Evolutionary conservation across 2,797 vertebrate genomes (phyloP), one percentile per base, ranked within the genome.

Genomic region (Vultur gryphus): DNA sequence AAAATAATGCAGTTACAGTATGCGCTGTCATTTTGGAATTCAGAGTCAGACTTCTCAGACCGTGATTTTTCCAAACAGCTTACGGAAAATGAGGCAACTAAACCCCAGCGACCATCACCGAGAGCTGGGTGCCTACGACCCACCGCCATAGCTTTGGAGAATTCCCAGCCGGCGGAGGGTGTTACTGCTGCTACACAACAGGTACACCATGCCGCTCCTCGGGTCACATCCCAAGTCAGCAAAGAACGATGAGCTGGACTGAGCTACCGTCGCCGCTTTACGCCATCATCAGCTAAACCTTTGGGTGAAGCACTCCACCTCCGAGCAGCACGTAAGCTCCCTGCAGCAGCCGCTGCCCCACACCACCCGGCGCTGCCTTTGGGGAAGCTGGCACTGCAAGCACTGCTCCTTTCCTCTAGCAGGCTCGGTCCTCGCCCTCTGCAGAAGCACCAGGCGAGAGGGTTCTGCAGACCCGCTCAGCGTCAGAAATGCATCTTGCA

Each of bases 401-500:
- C 15, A 2, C 46, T 2, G 23, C 46, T 28, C 28, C 8, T 19
- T 33, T 18, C 52, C 39, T 44, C 18, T 3, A 16, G 52, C 35
- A 25, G 35, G 18, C 16, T 26, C 10, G 33, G 33, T 33, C 54
- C 61, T 58, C 9, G 5, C 10, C 31, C 52, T 65, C 43, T 13
- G 43, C 31, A 31, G 18, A 52, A 41, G 43, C 75, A 26, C 35
- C 31, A 17, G 35, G 35, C 4, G 5, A 28, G 43, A 39, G 37
- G 26, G 17, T 11, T 35, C 44, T 37, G 26, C 25, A 55, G 16
- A 87, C 10, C 9, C 1, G 6, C 18, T 19, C 28, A 13, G 51
- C 52, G 33, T 41, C n/a, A 28, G 59, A 37, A 33, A 44, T 2
- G 0, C 8, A 16, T 4, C 59, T 24, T 13, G 13, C 12, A 2